A percentile compares a stretch with the other conserved stretches of the same genome.
Evolutionary conservation across 2,797 vertebrate genomes (phyloP).

Genomic region (Taeniopygia guttata): DNA sequence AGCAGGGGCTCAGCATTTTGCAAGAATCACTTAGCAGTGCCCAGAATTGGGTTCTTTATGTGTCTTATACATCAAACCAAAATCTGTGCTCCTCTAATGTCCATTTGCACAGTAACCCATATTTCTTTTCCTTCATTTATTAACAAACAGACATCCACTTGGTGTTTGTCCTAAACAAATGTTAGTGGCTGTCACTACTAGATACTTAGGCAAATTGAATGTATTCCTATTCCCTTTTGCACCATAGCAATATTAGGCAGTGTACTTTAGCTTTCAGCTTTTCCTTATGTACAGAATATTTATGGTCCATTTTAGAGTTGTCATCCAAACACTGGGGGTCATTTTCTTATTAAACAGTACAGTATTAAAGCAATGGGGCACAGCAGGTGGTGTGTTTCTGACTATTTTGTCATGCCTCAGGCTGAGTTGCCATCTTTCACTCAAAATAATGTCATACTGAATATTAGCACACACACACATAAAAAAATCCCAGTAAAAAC

Average conservation of each 20-base stretch:
- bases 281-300: slow-evolving; percentile 48
- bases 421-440: slow-evolving; percentile 31
- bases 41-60: slow-evolving; percentile 43
- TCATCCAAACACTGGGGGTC: slow-evolving; percentile 56
- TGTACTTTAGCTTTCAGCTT: slow-evolving; percentile 62
- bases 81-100: slow-evolving; percentile 30
- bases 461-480: background rate
- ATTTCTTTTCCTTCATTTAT: slow-evolving; percentile 56
- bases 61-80: slow-evolving; percentile 38
- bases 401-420: slow-evolving; percentile 50
- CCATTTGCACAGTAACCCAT: slow-evolving; percentile 27
- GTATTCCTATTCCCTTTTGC: slow-evolving; percentile 47
- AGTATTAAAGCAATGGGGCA: slow-evolving; percentile 47
- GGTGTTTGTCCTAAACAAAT: slow-evolving; percentile 51
- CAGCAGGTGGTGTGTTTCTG: slow-evolving; percentile 44
- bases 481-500: background rate
- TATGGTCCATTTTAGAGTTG: slow-evolving; percentile 59
- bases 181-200: slow-evolving; percentile 54
- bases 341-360: slow-evolving; percentile 59
- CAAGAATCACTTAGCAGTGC: slow-evolving; percentile 34
- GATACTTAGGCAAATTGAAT: slow-evolving; percentile 66
- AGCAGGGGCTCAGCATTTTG: slow-evolving; percentile 58
- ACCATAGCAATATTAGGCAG: slow-evolving; percentile 32
- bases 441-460: slow-evolving; percentile 7
- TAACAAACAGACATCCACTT: slow-evolving; percentile 37